Evolutionary conservation across 2,113 vertebrate genomes (phyloP), one percentile per base, ranked within the genome.

Genomic region (Pogona vitticeps): DNA sequence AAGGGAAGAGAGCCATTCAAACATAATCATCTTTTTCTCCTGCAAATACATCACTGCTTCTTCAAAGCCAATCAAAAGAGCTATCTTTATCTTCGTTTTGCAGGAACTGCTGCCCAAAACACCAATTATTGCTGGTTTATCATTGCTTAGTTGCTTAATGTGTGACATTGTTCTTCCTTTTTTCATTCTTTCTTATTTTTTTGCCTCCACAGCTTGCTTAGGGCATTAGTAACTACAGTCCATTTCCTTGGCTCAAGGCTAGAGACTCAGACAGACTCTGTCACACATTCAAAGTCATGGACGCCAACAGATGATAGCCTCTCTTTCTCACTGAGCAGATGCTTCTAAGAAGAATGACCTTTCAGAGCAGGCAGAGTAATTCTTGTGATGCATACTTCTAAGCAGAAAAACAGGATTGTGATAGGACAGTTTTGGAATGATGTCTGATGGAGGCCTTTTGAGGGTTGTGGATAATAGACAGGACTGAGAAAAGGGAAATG

Each of bases 261-360:
- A 72, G 31, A 78, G 23, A 15, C 40, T 38, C 65, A 14, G 12
- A n/a, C 52, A 52, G 23, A 4, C 5, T 9, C 38, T 72, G 40
- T 33, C 31, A 73, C 58, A 65, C 67, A 73, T 71, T 79, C 17
- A n/a, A 17, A 80, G 52, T 63, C 67, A 61, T 46, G 31, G 77
- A 80, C n/a, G 67, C 52, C 82, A 88, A 84, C 31, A 84, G 68
- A 80, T 73, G 67, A 73, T 65, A 76, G n/a, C 65, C 20, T 40
- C 23, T 52, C 15, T 70, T 84, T 26, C 52, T 46, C 23, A 31
- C 52, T 38, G 40, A 88, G n/a, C 40, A 67, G 76, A 84, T 73
- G 23, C 76, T 42, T 5, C 86, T 83, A 83, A 88, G 80, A 80
- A 73, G 79, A 75, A 88, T 84, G 67, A 73, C 82, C 75, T 65